Percentiles rank a stretch among this genome's conserved stretches.
These are phyloP conservation scores for Oreohelix idahoensis DNA, from an alignment of 1,140 invertebrate genomes.

Conservation along the genomic window DNA sequence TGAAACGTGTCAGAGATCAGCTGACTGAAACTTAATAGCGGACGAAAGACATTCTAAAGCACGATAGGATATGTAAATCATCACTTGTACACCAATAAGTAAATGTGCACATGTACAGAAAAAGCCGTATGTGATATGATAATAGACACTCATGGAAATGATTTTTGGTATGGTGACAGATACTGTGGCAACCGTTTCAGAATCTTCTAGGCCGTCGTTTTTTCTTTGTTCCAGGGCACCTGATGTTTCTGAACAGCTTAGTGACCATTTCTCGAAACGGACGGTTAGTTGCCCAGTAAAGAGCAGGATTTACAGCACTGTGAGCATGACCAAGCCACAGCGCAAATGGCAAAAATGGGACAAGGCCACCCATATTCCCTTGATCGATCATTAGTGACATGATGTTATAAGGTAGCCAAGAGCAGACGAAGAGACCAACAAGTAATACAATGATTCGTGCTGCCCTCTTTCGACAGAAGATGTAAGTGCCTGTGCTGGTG, in stretches of 20 bases:
- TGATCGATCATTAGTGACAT: slow-evolving; percentile 79
- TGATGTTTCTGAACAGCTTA: slow-evolving; percentile 45
- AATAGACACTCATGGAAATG: too few relatives aligned
- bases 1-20: too few relatives aligned
- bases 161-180: too few relatives aligned
- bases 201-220: neutral
- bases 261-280: slow-evolving; percentile 67
- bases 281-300: slow-evolving; percentile 85
- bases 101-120: too few relatives aligned
- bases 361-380: slow-evolving; percentile 63
- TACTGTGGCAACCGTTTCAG: neutral
- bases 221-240: neutral
- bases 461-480: slow-evolving; percentile 88
- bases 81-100: too few relatives aligned
- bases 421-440: slow-evolving; percentile 91
- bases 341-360: slow-evolving; percentile 74
- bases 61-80: too few relatives aligned
- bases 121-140: too few relatives aligned
- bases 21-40: too few relatives aligned
- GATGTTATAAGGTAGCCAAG: slow-evolving; percentile 91
- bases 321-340: slow-evolving; percentile 84
- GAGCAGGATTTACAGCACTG: slow-evolving; percentile 83
- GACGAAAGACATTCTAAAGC: too few relatives aligned
- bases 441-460: slow-evolving; percentile 93
- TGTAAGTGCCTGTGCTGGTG: slow-evolving; percentile 73